Percentiles rank a stretch among this genome's conserved stretches.
Evolutionary conservation across 2,888 invertebrate species (phyloP).

Genomic region (Chirona hameri): DNA sequence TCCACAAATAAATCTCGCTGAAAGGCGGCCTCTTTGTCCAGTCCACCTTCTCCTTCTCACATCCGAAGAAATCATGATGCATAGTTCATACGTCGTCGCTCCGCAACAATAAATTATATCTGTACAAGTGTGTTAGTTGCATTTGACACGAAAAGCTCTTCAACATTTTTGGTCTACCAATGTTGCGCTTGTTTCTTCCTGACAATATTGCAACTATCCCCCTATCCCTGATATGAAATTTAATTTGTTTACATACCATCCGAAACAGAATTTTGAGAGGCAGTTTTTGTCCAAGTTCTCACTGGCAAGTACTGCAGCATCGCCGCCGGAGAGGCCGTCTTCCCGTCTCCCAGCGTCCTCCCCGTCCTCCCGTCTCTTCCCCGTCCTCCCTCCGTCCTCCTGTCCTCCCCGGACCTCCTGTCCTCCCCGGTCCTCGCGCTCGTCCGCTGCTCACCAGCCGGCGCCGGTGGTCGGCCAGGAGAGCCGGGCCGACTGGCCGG

Average conservation of each 20-base stretch:
- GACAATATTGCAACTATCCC: neutral
- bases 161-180: neutral
- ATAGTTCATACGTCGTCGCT: neutral
- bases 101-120: constrained; percentile 1
- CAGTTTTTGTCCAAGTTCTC: too few species aligned
- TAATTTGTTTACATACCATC: too few species aligned
- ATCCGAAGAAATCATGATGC: neutral
- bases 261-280: too few species aligned
- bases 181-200: neutral
- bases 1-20: neutral
- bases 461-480: neutral
- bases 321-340: too few species aligned
- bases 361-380: neutral
- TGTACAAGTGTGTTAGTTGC: neutral
- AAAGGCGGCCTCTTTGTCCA: neutral
- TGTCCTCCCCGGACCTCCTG: too few species aligned
- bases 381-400: neutral
- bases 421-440: too few species aligned
- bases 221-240: neutral
- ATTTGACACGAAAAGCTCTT: neutral
- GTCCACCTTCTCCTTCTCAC: neutral
- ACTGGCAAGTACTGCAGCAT: too few species aligned
- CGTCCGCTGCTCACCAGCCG: neutral
- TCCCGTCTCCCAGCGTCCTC: neutral
- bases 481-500: neutral